Percentiles rank a stretch among this genome's conserved stretches.
phyloP scores from a whole-genome alignment of 2,797 vertebrate genomes.

The Coregonus ussuriensis region DNA sequence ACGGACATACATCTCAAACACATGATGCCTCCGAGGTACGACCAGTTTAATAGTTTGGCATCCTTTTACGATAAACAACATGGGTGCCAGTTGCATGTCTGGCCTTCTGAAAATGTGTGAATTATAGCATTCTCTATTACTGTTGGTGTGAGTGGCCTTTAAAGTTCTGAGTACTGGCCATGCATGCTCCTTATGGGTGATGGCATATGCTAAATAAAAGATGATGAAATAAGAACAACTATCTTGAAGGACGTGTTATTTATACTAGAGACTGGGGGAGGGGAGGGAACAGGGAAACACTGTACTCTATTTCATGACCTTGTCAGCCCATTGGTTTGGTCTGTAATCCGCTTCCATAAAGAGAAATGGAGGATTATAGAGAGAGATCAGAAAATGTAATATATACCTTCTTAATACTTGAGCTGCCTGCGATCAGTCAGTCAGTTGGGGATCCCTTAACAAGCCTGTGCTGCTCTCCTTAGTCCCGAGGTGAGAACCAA shows the following conservation, averaged over 20 bases:
- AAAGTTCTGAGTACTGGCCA: slow-evolving; percentile 16
- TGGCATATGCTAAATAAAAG: slow-evolving; percentile 27
- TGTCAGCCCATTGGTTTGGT: slow-evolving; percentile 84
- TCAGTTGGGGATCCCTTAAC: slow-evolving; percentile 36
- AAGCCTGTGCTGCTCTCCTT: slow-evolving; percentile 37
- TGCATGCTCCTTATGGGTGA: slow-evolving; percentile 19
- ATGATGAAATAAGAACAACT: slow-evolving; percentile 57
- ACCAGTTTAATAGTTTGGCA: neutral
- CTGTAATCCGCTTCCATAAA: slow-evolving; percentile 92
- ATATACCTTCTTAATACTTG: slow-evolving; percentile 85
- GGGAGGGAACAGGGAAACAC: slow-evolving; percentile 58
- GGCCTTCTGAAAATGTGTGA: neutral
- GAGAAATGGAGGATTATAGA: slow-evolving; percentile 86
- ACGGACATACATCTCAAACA: neutral
- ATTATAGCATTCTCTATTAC: neutral
- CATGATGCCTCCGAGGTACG: neutral
- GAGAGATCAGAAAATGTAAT: slow-evolving; percentile 84
- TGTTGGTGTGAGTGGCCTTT: neutral
- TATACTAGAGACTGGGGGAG: slow-evolving; percentile 66
- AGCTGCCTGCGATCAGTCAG: slow-evolving; percentile 63
- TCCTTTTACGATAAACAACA: neutral
- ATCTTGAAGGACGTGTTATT: slow-evolving; percentile 78
- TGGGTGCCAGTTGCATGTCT: neutral
- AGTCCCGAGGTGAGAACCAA: slow-evolving; percentile 53
- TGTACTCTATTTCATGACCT: slow-evolving; percentile 83